phyloP scores from a whole-genome alignment of 2,797 vertebrate genomes.

The Sciaenops ocellatus region DNA sequence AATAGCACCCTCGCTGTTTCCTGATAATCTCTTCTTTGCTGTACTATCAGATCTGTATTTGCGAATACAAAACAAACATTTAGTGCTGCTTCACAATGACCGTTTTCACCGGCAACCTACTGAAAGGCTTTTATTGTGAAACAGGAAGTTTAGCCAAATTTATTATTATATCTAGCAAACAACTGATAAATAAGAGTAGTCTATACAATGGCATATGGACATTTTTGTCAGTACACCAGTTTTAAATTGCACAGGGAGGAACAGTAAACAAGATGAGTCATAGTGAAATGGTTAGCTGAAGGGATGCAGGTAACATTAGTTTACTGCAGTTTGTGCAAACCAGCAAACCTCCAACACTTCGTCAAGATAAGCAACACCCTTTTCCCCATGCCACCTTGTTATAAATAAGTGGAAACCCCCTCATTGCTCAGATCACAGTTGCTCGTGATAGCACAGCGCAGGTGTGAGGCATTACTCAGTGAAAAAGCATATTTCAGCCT shows the following conservation, averaged over 20 bases:
- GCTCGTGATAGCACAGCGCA: neutral
- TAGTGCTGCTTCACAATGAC: slow-evolving; percentile 8
- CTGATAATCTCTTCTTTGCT: slow-evolving; percentile 39
- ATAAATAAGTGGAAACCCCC: slow-evolving; percentile 25
- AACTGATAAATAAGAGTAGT: neutral
- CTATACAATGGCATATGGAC: neutral
- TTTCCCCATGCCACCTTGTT: neutral
- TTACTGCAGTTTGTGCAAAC: slow-evolving; percentile 11
- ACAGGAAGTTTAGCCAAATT: neutral
- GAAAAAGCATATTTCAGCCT: slow-evolving; percentile 15
- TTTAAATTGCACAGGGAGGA: neutral
- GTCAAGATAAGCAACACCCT: slow-evolving; percentile 27
- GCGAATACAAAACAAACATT: slow-evolving; percentile 39
- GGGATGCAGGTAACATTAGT: neutral
- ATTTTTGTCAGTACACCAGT: neutral
- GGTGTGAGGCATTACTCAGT: slow-evolving; percentile 8
- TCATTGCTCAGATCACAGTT: slow-evolving; percentile 2
- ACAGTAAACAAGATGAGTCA: neutral
- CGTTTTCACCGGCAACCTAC: slow-evolving; percentile 3
- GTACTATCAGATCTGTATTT: slow-evolving; percentile 38
- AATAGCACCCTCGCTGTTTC: slow-evolving; percentile 26
- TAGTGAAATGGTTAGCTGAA: slow-evolving; percentile 7
- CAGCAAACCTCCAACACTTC: neutral
- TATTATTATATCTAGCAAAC: slow-evolving; percentile 17
- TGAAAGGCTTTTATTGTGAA: slow-evolving; percentile 21